These are phyloP conservation scores for Protula sp. DNA, from an alignment of 2,888 invertebrate genomes.

Conservation along the genomic window DNA sequence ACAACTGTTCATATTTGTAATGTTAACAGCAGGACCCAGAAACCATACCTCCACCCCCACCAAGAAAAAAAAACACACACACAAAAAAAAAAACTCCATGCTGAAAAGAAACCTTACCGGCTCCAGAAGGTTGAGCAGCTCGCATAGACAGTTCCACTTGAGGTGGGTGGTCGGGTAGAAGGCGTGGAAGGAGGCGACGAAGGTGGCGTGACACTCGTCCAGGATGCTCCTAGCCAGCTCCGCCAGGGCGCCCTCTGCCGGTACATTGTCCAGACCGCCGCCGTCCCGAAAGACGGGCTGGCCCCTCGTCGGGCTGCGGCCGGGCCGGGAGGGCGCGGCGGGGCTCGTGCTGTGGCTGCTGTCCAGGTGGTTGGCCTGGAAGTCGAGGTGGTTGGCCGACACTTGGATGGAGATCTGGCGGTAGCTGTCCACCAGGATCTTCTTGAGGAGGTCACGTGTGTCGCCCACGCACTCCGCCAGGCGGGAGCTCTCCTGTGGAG, in stretches of 20 bases:
- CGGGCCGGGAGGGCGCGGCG: neutral
- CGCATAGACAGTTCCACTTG: constrained; percentile 88
- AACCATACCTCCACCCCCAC: too few species aligned
- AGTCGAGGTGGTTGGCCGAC: too few species aligned
- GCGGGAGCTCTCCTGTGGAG: constrained; percentile 65
- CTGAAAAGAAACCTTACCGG: too few species aligned
- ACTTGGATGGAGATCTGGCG: too few species aligned
- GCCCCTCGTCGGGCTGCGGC: neutral
- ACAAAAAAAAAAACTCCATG: too few species aligned
- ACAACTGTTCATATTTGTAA: too few species aligned
- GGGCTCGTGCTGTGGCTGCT: constrained; percentile 1
- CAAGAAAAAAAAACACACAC: too few species aligned
- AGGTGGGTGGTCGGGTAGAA: constrained; percentile 90
- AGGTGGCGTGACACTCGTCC: constrained; percentile 88
- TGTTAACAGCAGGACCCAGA: too few species aligned
- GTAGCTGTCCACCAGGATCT: constrained; percentile 69
- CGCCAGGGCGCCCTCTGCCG: constrained; percentile 18
- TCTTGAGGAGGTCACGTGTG: constrained; percentile 72
- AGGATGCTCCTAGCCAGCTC: constrained; percentile 61
- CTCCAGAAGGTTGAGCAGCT: constrained; percentile 53
- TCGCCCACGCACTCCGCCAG: constrained; percentile 83
- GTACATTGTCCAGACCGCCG: neutral
- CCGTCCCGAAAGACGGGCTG: neutral
- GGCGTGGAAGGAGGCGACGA: constrained; percentile 87
- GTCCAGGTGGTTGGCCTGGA: constrained; percentile 1